phyloP scores from a whole-genome alignment of 1,140 invertebrate species.

The Tenebrio molitor region DNA sequence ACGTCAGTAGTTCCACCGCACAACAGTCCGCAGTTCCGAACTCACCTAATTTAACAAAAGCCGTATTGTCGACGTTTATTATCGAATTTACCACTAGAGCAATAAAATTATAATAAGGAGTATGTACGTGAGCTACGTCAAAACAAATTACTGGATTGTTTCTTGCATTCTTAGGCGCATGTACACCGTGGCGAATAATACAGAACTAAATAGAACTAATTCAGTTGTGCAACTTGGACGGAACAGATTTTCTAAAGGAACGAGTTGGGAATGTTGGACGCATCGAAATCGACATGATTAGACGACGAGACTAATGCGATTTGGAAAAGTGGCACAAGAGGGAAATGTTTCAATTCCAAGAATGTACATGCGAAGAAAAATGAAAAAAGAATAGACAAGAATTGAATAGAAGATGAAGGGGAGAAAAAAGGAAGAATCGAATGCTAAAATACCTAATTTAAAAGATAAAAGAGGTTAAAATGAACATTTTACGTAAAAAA shows the following conservation, averaged over 20 bases:
- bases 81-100: conserved; percentile 23
- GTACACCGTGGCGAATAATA: conserved; percentile 16
- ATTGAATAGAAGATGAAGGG: too few relatives aligned
- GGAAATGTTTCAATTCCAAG: too few relatives aligned
- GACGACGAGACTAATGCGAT: too few relatives aligned
- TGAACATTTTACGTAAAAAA: too few relatives aligned
- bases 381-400: too few relatives aligned
- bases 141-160: conserved; percentile 36
- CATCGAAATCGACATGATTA: too few relatives aligned
- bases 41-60: conserved; percentile 27
- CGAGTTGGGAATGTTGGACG: neutral
- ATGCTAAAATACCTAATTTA: too few relatives aligned
- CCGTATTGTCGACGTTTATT: conserved; percentile 8
- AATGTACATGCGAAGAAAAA: too few relatives aligned
- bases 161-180: conserved; percentile 21
- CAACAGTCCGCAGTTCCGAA: neutral
- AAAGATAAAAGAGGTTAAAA: too few relatives aligned
- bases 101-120: conserved; percentile 40
- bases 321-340: too few relatives aligned
- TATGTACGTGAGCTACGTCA: conserved; percentile 29
- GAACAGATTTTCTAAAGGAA: neutral
- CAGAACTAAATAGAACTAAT: conserved; percentile 22
- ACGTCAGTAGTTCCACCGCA: conserved; percentile 2
- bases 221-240: neutral
- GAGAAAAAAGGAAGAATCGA: too few relatives aligned